Percentiles rank a stretch among this genome's conserved stretches.
Conservation (phyloP, 1,140 invertebrate species). For the Drosophila arawakana region DNA sequence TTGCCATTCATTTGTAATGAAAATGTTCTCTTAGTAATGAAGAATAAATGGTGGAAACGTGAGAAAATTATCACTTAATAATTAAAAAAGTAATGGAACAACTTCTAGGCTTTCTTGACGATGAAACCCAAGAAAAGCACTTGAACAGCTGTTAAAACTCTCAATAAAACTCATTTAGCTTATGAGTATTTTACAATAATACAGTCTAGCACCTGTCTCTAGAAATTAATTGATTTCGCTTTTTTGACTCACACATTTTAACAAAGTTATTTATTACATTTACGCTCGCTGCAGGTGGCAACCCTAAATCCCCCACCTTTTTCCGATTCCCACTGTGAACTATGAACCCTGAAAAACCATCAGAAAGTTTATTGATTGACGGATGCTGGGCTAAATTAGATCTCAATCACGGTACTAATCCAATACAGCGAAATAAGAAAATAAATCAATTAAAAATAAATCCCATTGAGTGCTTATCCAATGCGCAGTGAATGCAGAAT, state of each 20-base stretch:
- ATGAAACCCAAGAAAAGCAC: neutral
- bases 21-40: too few species aligned
- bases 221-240: constrained; percentile 45
- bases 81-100: neutral
- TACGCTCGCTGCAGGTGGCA: constrained; percentile 51
- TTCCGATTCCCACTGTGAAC: constrained; percentile 17
- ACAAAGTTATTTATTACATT: constrained; percentile 48
- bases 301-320: neutral
- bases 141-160: neutral
- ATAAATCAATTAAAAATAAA: constrained; percentile 77
- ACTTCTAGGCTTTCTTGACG: constrained; percentile 13
- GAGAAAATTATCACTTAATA: neutral
- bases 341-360: constrained; percentile 35
- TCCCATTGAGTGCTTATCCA: constrained; percentile 51
- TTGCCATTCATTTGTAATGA: neutral
- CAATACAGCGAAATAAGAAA: constrained; percentile 63
- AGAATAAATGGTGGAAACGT: neutral
- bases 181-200: constrained; percentile 3
- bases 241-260: constrained; percentile 1
- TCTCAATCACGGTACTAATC: constrained; percentile 61
- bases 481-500: constrained; percentile 5
- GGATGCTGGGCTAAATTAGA: constrained; percentile 31
- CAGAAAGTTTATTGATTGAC: constrained; percentile 12
- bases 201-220: constrained; percentile 44
- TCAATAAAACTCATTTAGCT: constrained; percentile 7